Evolutionary conservation across 2,797 vertebrate genomes (phyloP).

Genomic region (Sebastes trivittatus): DNA sequence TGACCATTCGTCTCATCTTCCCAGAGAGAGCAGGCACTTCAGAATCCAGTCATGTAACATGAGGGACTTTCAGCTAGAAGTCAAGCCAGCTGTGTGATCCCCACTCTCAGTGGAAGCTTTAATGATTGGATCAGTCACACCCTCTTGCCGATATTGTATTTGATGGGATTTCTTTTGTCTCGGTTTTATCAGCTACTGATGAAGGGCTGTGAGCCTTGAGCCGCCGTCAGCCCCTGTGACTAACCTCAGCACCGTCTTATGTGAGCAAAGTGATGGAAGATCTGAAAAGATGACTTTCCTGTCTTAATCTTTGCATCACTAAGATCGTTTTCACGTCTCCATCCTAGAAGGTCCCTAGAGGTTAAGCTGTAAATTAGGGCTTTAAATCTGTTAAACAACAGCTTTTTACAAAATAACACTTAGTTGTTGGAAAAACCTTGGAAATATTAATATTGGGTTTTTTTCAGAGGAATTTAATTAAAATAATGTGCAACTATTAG

Average conservation of each 20-base stretch:
- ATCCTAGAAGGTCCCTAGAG: neutral
- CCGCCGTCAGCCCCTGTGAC: neutral
- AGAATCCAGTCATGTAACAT: neutral
- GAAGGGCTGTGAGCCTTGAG: neutral
- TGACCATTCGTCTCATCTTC: neutral
- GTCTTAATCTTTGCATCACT: neutral
- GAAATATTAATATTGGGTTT: conserved; percentile 4
- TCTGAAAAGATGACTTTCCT: neutral
- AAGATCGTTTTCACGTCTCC: neutral
- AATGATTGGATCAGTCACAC: conserved; percentile 50
- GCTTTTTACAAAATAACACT: neutral
- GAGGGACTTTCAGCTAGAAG: neutral
- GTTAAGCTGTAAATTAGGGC: neutral
- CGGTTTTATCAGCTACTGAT: conserved; percentile 33
- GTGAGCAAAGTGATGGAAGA: neutral
- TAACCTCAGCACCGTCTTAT: neutral
- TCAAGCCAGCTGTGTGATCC: conserved; percentile 31
- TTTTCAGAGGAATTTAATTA: neutral
- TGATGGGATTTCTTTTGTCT: conserved; percentile 46
- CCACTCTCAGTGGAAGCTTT: conserved; percentile 27
- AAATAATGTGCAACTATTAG: conserved; percentile 15
- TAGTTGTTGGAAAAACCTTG: neutral
- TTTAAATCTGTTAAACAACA: neutral
- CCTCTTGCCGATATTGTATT: conserved; percentile 27
- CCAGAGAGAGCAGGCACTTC: conserved; percentile 1